A percentile compares a stretch with the other conserved stretches of the same genome.
Conservation (phyloP, 2,888 invertebrate species). For the Herminia tarsipennalis region DNA sequence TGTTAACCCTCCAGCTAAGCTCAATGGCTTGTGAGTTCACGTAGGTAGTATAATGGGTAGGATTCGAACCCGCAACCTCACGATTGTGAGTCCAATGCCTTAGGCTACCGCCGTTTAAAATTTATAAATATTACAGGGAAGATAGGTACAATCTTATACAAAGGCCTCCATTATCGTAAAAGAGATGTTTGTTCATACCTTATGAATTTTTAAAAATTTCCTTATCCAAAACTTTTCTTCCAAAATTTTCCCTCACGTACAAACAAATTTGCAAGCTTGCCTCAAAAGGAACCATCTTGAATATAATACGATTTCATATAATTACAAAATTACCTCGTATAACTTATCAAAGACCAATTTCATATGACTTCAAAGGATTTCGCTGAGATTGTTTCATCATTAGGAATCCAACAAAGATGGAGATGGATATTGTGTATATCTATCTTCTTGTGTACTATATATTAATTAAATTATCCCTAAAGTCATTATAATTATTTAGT, state of each 20-base stretch:
- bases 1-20: too few species aligned
- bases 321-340: constrained; percentile 10
- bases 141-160: too few species aligned
- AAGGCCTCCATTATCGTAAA: too few species aligned
- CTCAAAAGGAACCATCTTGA: constrained; percentile 1
- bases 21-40: too few species aligned
- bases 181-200: too few species aligned
- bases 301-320: constrained; percentile 5
- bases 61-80: too few species aligned
- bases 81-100: too few species aligned
- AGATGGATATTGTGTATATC: neutral
- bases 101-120: too few species aligned
- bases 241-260: neutral
- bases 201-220: neutral
- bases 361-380: constrained; percentile 18
- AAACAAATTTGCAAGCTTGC: neutral
- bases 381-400: constrained; percentile 9
- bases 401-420: neutral
- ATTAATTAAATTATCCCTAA: constrained; percentile 2
- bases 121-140: too few species aligned
- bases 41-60: too few species aligned
- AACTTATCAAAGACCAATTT: constrained; percentile 21
- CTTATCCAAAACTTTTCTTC: neutral
- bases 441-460: neutral
- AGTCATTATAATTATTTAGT: neutral